phyloP scores from a whole-genome alignment of 2,797 vertebrate species.

The Bovichtus diacanthus region DNA sequence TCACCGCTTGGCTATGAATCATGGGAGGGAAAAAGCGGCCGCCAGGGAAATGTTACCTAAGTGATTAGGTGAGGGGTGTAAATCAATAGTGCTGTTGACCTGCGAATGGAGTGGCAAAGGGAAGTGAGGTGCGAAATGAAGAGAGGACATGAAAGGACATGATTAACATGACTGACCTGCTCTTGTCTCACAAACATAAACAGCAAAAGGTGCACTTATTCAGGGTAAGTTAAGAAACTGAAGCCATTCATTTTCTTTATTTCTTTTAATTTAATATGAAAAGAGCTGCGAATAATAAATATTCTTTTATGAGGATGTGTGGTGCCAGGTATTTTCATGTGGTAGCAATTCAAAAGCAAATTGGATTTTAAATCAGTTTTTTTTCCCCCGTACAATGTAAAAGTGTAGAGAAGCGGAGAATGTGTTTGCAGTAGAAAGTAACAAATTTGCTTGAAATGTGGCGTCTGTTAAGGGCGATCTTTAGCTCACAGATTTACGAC shows the following conservation, averaged over 20 bases:
- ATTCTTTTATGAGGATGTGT: neutral
- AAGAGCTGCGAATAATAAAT: slow-evolving; percentile 16
- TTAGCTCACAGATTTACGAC: neutral
- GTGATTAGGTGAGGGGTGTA: slow-evolving; percentile 83
- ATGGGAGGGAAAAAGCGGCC: slow-evolving; percentile 68
- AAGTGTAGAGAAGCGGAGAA: neutral
- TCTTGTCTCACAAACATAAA: slow-evolving; percentile 45
- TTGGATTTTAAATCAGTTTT: neutral
- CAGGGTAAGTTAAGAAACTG: neutral
- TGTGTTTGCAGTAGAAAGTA: neutral
- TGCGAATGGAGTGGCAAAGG: slow-evolving; percentile 67
- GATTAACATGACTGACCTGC: slow-evolving; percentile 68
- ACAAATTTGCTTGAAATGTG: neutral
- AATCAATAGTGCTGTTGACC: slow-evolving; percentile 82
- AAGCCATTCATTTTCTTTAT: neutral
- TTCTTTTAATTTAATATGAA: slow-evolving; percentile 9
- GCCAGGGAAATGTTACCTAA: slow-evolving; percentile 80
- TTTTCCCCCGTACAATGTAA: neutral
- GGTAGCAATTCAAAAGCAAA: neutral
- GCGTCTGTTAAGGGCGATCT: neutral
- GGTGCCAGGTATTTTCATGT: neutral
- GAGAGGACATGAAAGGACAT: slow-evolving; percentile 71
- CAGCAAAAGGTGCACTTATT: slow-evolving; percentile 6
- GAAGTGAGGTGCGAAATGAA: slow-evolving; percentile 70
- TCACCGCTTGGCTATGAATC: slow-evolving; percentile 79